Evolutionary conservation across 1,140 invertebrate species (phyloP), one percentile per base, ranked within the genome.

Genomic region (Danaus melanippus): DNA sequence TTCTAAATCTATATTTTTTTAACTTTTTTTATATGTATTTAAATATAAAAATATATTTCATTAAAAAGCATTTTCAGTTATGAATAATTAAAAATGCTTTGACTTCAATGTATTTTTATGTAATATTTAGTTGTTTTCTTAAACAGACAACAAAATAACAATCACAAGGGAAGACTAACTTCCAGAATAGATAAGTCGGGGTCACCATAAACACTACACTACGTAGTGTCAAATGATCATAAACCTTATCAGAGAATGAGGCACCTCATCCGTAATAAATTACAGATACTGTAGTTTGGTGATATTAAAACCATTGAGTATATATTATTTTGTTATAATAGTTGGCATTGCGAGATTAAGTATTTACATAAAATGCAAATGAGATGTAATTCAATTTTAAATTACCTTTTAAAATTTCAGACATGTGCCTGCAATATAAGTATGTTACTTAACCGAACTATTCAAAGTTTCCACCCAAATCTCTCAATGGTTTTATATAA

Each of bases 401-500:
- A 62, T 45, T n/a, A 51, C 47, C 50, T 56, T 15, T 51, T 52
- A 50, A 32, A 32, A 32, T 32, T 32, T 7, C 7, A 32, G 4
- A 32, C 21, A 32, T 32, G 21, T 5, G 21, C 5, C 7, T 32
- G 15, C 21, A 32, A 32, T 32, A 32, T 5, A 32, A 32, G 21
- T 32, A 32, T 7, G 21, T 32, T 32, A 32, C 21, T 32, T 32
- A 67, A 62, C 58, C 46, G 54, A 69, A 70, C 66, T 69, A 65
- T 60, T 67, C 61, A 50, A 56, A 75, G 62, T 72, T 56, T 55
- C 46, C 54, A 63, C 52, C 53, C 50, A 61, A 60, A 58, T 63
- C 67, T 15, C 72, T 75, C 69, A 32, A 69, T 74, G 71, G 63
- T 78, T 75, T 78, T 71, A 75, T 70, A 72, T 67, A 72, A 74